Conservation (phyloP, 2,113 vertebrate species). For the Machaerirhynchus nigripectus region DNA sequence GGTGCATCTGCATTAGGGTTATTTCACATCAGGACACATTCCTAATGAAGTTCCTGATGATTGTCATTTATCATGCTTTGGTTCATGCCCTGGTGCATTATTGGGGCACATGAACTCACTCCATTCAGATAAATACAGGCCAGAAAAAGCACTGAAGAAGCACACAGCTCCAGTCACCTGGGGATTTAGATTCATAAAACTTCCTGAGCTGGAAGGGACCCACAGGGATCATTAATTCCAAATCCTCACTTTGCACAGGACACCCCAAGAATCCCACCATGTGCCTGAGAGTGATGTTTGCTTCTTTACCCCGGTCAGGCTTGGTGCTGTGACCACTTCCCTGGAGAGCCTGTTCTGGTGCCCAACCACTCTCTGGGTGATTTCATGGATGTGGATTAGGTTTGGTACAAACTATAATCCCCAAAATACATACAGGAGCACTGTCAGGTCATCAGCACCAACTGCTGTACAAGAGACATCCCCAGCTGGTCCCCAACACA, state of each 20-base stretch:
- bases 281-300: background rate
- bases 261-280: background rate
- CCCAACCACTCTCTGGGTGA: no score
- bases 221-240: background rate
- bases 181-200: background rate
- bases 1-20: background rate
- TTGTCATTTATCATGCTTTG: background rate
- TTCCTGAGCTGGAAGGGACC: background rate
- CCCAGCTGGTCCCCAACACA: fast-evolving
- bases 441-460: background rate
- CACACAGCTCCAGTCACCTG: background rate
- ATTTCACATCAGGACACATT: background rate
- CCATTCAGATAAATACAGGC: background rate
- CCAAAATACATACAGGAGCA: background rate
- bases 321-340: background rate
- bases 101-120: background rate
- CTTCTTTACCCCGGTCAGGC: background rate
- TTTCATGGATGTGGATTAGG: background rate
- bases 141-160: background rate
- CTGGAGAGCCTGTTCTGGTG: background rate
- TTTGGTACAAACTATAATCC: background rate
- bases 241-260: background rate
- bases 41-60: background rate
- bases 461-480: background rate
- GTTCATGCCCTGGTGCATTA: background rate